A percentile compares a stretch with the other conserved stretches of the same genome.
phyloP scores from a whole-genome alignment of 2,888 invertebrate genomes.

The Portevinia maculata region DNA sequence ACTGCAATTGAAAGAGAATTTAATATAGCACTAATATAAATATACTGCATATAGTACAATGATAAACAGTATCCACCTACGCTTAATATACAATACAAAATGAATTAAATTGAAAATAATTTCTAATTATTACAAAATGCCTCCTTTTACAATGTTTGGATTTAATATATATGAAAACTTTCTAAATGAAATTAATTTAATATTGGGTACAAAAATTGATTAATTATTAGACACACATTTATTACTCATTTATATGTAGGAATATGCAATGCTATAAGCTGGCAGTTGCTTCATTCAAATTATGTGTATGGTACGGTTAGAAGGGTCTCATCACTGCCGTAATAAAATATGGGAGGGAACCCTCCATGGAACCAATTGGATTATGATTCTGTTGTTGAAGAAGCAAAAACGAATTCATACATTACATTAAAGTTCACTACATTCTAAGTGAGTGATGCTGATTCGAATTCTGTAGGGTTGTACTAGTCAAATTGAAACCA shows the following conservation, averaged over 20 bases:
- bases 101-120: too few relatives aligned
- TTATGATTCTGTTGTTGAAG: conserved; percentile 41
- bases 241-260: neutral
- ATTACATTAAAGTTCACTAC: conserved; percentile 8
- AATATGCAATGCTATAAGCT: neutral
- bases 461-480: conserved; percentile 37
- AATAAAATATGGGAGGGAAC: neutral
- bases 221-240: too few relatives aligned
- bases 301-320: conserved; percentile 13
- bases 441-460: conserved; percentile 35
- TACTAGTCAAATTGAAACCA: conserved; percentile 34
- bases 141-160: too few relatives aligned
- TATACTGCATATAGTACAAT: too few relatives aligned
- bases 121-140: too few relatives aligned
- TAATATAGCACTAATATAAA: too few relatives aligned
- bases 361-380: conserved; percentile 39
- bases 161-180: too few relatives aligned
- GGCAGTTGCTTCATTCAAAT: conserved; percentile 18
- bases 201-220: too few relatives aligned
- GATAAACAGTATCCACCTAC: too few relatives aligned
- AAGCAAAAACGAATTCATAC: conserved; percentile 15
- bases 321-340: conserved; percentile 7
- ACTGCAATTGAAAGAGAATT: conserved; percentile 81
- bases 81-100: too few relatives aligned
- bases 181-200: too few relatives aligned